phyloP scores from a whole-genome alignment of 2,888 invertebrate species.

The Andrena flavipes region DNA sequence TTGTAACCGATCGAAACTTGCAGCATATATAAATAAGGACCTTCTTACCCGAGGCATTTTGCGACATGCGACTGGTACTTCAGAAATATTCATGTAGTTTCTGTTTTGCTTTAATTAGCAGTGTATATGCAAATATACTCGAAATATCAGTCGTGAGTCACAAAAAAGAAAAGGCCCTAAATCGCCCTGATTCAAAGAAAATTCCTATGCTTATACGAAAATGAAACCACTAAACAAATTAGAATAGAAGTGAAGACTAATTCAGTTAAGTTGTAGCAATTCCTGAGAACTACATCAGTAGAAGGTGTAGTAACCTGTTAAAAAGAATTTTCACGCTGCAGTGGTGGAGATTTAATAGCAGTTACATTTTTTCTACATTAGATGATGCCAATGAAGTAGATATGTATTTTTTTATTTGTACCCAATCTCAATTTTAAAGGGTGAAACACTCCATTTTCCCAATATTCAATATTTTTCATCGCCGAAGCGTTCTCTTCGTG shows the following conservation, averaged over 20 bases:
- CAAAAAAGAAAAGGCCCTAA: too few species aligned
- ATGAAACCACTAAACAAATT: neutral
- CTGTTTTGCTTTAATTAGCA: too few species aligned
- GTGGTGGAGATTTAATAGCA: conserved; percentile 66
- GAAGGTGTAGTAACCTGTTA: conserved; percentile 35
- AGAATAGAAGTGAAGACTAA: conserved; percentile 3
- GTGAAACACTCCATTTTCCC: too few species aligned
- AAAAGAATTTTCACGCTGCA: conserved; percentile 38
- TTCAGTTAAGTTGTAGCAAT: conserved; percentile 8
- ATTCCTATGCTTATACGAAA: neutral
- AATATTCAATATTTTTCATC: too few species aligned
- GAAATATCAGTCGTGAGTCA: too few species aligned
- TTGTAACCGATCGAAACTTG: conserved; percentile 43
- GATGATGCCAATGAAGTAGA: conserved; percentile 11
- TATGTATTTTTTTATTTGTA: too few species aligned
- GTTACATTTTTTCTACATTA: conserved; percentile 73
- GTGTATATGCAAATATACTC: too few species aligned
- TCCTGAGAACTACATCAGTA: conserved; percentile 26
- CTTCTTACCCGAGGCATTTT: too few species aligned
- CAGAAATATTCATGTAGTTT: too few species aligned
- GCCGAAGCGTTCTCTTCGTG: too few species aligned
- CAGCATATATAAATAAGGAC: neutral
- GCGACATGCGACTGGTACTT: too few species aligned
- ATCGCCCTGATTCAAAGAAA: neutral
- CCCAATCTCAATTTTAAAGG: too few species aligned